These are phyloP conservation scores for Phataginus tricuspis DNA, from an alignment of 2,797 vertebrate species.

Conservation along the genomic window DNA sequence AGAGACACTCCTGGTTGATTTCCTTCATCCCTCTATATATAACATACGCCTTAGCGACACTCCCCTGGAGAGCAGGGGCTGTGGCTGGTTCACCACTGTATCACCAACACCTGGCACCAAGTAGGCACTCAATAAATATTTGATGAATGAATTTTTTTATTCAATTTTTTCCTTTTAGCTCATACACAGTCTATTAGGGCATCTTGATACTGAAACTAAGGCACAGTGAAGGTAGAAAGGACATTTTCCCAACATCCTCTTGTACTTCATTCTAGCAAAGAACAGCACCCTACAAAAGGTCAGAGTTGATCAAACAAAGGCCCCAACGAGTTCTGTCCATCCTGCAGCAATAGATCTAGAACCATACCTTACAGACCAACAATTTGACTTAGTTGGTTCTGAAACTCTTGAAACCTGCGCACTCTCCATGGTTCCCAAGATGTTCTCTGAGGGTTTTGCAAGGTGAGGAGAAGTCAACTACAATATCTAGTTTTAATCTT, in stretches of 20 bases:
- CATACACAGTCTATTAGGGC: not conserved
- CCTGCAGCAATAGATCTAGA: not conserved
- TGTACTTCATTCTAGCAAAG: not conserved
- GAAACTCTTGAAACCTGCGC: not conserved
- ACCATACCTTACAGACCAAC: not conserved
- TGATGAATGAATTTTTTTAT: not conserved
- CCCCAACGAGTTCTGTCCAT: not conserved
- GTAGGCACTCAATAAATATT: not conserved
- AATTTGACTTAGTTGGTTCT: not conserved
- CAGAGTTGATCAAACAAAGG: not conserved
- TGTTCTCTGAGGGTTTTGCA: not conserved
- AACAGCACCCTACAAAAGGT: not conserved
- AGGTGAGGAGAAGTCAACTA: not conserved
- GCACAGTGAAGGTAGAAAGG: not conserved
- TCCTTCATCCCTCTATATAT: not conserved
- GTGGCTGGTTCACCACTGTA: not conserved
- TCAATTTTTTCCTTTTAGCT: not conserved
- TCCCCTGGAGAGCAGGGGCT: not conserved
- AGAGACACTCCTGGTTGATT: not conserved
- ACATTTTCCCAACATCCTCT: not conserved
- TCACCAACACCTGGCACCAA: not conserved
- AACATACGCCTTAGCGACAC: not conserved
- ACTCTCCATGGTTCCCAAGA: not conserved
- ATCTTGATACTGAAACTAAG: not conserved
- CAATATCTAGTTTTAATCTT: not conserved